Conservation (phyloP, 2,888 invertebrate species). For the Apeira syringaria region DNA sequence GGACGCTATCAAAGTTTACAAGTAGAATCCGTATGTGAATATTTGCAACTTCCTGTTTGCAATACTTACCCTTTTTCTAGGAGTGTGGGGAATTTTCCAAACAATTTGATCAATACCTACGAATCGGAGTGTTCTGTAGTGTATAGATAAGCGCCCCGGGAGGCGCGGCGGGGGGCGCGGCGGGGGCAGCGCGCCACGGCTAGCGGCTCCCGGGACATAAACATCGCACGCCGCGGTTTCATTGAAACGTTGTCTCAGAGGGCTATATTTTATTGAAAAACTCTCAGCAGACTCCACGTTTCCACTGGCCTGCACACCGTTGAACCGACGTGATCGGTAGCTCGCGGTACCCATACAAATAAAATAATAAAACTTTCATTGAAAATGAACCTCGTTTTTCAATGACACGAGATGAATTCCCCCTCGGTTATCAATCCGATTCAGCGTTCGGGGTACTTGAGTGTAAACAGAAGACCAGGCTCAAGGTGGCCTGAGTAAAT, state of each 20-base stretch:
- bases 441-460: conserved; percentile 46
- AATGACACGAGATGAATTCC: conserved; percentile 45
- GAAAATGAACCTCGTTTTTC: conserved; percentile 32
- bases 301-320: conserved; percentile 36
- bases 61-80: conserved; percentile 14
- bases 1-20: too few relatives aligned
- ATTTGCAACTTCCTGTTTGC: conserved; percentile 11
- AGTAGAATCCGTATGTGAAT: not conserved
- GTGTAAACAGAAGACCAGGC: conserved; percentile 67
- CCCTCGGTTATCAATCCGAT: conserved; percentile 42
- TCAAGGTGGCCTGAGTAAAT: conserved; percentile 79
- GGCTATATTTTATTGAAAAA: conserved; percentile 80
- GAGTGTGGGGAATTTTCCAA: conserved; percentile 33
- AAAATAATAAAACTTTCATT: conserved; percentile 18
- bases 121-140: conserved; percentile 65
- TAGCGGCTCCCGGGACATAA: conserved; percentile 56
- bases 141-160: conserved; percentile 42
- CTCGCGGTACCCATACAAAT: conserved; percentile 8
- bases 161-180: too few relatives aligned
- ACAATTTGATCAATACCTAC: conserved; percentile 66
- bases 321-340: conserved; percentile 25
- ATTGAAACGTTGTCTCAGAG: conserved; percentile 78
- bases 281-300: conserved; percentile 59
- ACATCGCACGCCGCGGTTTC: conserved; percentile 66
- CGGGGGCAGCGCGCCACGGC: too few relatives aligned